Percentiles rank a stretch among this genome's conserved stretches.
These are phyloP conservation scores for Damaliscus lunatus DNA, from an alignment of 2,113 vertebrate genomes.

Conservation along the genomic window DNA sequence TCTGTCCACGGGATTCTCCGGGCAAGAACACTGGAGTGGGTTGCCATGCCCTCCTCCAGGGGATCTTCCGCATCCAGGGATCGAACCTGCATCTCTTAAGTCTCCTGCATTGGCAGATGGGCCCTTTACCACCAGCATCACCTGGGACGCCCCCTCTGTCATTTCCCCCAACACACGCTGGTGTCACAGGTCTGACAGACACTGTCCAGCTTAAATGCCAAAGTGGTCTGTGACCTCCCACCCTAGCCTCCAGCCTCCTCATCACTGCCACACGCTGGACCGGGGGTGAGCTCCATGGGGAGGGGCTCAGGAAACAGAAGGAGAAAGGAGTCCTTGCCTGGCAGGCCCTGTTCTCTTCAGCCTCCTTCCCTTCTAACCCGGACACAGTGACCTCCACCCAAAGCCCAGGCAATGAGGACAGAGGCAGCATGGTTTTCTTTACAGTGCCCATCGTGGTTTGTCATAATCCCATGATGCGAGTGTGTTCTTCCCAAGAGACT, in stretches of 20 bases:
- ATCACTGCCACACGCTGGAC: background rate
- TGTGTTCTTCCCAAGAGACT: background rate
- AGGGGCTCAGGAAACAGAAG: background rate
- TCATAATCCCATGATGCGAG: background rate
- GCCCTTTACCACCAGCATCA: background rate
- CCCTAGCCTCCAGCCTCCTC: background rate
- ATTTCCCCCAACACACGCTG: background rate
- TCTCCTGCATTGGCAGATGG: background rate
- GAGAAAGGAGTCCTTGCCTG: background rate
- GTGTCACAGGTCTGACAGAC: background rate
- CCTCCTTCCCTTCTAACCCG: background rate
- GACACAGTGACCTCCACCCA: background rate
- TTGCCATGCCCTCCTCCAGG: background rate
- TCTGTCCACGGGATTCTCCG: background rate
- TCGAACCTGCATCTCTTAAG: background rate
- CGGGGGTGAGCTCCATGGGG: background rate
- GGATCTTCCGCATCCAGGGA: background rate
- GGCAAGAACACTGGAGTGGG: background rate
- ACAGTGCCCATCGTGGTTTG: accelerated
- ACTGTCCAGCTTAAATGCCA: background rate
- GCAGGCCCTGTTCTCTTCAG: background rate
- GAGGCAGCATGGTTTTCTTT: accelerated
- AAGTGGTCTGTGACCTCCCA: background rate
- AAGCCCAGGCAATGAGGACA: background rate
- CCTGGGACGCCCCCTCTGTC: background rate